Conservation (phyloP, 2,888 invertebrate genomes). For the Aspidiotus destructor region DNA sequence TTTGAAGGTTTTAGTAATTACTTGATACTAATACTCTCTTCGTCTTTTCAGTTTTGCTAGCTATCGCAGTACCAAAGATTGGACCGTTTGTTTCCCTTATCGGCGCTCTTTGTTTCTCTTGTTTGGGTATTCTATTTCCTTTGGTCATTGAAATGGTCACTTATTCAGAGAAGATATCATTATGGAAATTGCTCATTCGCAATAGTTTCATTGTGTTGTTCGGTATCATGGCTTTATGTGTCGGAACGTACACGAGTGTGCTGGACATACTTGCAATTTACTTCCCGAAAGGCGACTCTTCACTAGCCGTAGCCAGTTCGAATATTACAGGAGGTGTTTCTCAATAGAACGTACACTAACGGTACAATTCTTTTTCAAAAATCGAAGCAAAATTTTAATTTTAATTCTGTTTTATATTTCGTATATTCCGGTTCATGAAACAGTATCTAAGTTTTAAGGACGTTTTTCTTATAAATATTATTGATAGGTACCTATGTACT, state of each 20-base stretch:
- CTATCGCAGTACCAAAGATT: constrained; percentile 77
- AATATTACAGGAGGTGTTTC: too few relatives aligned
- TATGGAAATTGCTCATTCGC: constrained; percentile 66
- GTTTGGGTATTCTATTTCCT: constrained; percentile 80
- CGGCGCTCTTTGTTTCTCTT: constrained; percentile 86
- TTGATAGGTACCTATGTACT: too few relatives aligned
- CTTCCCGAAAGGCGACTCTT: not conserved
- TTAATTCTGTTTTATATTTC: too few relatives aligned
- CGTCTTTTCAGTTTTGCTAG: constrained; percentile 52
- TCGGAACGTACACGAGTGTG: constrained; percentile 64
- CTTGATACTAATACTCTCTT: constrained; percentile 5
- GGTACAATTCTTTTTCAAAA: too few relatives aligned
- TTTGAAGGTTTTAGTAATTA: not conserved
- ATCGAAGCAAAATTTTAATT: too few relatives aligned
- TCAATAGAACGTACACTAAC: too few relatives aligned
- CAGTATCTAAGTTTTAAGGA: too few relatives aligned
- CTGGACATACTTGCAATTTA: constrained; percentile 49
- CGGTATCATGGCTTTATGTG: constrained; percentile 68
- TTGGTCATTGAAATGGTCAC: constrained; percentile 75
- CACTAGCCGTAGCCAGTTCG: too few relatives aligned
- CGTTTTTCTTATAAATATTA: too few relatives aligned
- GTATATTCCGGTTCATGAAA: too few relatives aligned
- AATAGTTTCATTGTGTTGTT: constrained; percentile 63
- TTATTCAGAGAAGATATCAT: constrained; percentile 70
- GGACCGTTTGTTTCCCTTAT: constrained; percentile 84